Evolutionary conservation across 2,888 invertebrate species (phyloP), one percentile per base, ranked within the genome.

Genomic region (Zelleria hepariella): DNA sequence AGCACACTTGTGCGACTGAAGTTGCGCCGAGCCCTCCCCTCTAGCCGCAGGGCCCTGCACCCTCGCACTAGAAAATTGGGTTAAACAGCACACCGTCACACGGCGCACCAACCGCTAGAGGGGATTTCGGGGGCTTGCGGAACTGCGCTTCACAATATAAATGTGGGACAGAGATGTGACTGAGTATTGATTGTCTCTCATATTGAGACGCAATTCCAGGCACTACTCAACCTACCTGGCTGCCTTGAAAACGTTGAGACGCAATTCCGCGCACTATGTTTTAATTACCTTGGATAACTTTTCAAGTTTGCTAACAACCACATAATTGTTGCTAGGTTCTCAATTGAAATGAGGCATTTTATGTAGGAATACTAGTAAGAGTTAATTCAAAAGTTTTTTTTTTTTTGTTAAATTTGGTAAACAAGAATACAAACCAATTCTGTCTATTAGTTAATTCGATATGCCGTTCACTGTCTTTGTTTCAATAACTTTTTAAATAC

Each of bases 41-140:
- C 72, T 71, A 73, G 66, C 75, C 77, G 77, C 73, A 77, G 64
- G 72, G 67, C 78, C 79, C 78, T 77, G 70, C 67, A 75, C 82
- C 84, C 82, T 79, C 76, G 75, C 72, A 77, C 84, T 81, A 83
- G 84, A 83, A 86, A 86, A 86, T 86, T 86, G 85, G 87, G 87
- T 87, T 86, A 86, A 85, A 86, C 78, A 86, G 82, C 79, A 84
- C 80, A 82, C 85, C 78, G 80, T 75, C 80, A 77, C 77, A 57
- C 58, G 58, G 25, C 78, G 74, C 76, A 80, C 78, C 76, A 78
- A 10, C 77, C 82, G 83, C 83, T 83, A 82, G 81, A 80, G 82
- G 84, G 84, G 82, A 81, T 80, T 83, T 85, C 73, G 79, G 83
- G 80, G 58, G 76, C 77, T 80, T 78, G 73, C 76, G 79, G 75